Evolutionary conservation across 2,888 invertebrate genomes (phyloP).

Genomic region (Eretmocerus hayati): DNA sequence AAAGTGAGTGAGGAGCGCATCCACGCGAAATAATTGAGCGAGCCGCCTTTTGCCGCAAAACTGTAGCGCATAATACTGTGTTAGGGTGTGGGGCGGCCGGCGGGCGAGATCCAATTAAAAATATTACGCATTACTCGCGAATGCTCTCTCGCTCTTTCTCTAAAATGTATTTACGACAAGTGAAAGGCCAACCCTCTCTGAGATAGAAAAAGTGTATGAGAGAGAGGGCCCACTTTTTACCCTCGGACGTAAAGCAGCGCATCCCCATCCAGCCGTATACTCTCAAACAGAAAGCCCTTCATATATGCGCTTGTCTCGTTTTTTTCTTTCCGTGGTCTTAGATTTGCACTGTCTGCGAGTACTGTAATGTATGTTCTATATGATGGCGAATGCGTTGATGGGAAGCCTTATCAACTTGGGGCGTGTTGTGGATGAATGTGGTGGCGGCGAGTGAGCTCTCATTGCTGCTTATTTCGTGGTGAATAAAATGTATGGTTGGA

Average conservation of each 20-base stretch:
- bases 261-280: background rate
- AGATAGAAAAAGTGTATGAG: conserved; percentile 28
- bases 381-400: too few relatives aligned
- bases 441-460: too few relatives aligned
- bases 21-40: conserved; percentile 3
- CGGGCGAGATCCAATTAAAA: conserved; percentile 45
- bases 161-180: conserved; percentile 44
- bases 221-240: conserved; percentile 23
- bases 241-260: conserved; percentile 1
- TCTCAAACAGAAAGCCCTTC: background rate
- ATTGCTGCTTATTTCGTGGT: background rate
- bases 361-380: background rate
- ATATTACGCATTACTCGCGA: conserved; percentile 46
- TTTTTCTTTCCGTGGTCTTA: background rate
- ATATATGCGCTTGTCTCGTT: background rate
- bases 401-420: background rate
- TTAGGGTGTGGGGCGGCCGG: too few relatives aligned
- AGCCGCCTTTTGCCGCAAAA: conserved; percentile 4
- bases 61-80: too few relatives aligned
- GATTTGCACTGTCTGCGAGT: background rate
- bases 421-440: background rate
- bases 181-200: conserved; percentile 30
- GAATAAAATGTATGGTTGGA: too few relatives aligned
- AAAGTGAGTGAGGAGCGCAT: background rate
- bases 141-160: too few relatives aligned